Evolutionary conservation across 1,140 invertebrate species (phyloP), one percentile per base, ranked within the genome.

Genomic region (Trissolcus basalis): DNA sequence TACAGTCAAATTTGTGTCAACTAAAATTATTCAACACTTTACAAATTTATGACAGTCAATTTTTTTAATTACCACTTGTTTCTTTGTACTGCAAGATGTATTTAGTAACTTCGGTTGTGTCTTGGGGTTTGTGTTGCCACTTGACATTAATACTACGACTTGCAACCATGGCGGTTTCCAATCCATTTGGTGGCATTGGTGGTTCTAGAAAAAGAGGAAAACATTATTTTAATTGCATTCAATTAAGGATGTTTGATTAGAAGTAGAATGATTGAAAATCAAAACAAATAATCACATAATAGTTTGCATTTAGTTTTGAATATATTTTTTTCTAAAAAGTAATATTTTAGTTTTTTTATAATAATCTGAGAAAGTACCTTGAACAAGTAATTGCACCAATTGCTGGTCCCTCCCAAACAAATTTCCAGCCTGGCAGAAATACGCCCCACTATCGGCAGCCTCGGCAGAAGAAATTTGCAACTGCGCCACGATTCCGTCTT

Each of bases 401-500:
- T 95, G 93, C 81, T 95, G 93, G 83, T 96, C 95, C 65, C 91
- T 91, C 7, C 95, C 95, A 80, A 94, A 94, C 27, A 92, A 88
- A 88, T 97, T 97, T 76, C 91, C 93, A 2, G 94, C 94, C 69
- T 92, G 91, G 83, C 96, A 97, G 60, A 94, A 94, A 85, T 96
- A 96, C 0, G 94, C 91, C 0, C 93, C 94, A 60, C 92, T 94
- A 79, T 96, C 95, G 5, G 88, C 88, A 13, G 93, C 91, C 77
- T 93, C 92, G 0, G 93, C 92, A 4, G 91, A 91, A 8, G 90
- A 89, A 44, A 97, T 93, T 82, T 93, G 91, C 50, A 96, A 81
- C 72, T 95, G 93, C 0, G 93, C 93, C 8, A 90, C 89, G 12
- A 93, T 90, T 35, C 93, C 92, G 48, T 93, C 92, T 1, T 91